Conservation (phyloP, 64 coral and sea anemone genomes). For the Astreopora myriophthalma region DNA sequence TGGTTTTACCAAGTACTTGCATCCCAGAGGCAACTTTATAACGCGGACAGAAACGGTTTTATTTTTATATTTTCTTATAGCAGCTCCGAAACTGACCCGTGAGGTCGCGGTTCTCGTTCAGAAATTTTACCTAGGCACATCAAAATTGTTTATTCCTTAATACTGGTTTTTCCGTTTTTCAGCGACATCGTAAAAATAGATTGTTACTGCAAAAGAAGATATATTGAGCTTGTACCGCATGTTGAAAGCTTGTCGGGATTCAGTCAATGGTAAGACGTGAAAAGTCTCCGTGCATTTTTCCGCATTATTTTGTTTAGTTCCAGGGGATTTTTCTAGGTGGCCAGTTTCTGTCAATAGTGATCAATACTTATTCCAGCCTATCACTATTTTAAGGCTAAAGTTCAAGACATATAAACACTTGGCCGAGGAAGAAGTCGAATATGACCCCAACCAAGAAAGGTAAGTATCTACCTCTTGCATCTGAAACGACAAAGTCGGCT, state of each 20-base stretch:
- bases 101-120: no score
- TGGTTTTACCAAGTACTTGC: no score
- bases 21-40: no score
- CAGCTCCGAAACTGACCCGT: no score
- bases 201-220: conserved; percentile 86
- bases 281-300: neutral
- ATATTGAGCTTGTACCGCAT: conserved; percentile 89
- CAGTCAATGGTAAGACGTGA: conserved; percentile 72
- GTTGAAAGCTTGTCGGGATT: conserved; percentile 86
- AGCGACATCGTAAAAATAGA: conserved; percentile 95
- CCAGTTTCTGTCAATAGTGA: no score
- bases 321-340: no score
- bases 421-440: conserved; percentile 69
- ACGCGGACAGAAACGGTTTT: neutral
- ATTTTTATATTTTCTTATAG: no score
- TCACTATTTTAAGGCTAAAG: conserved; percentile 72
- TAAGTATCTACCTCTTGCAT: neutral
- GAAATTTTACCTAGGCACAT: no score
- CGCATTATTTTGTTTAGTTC: neutral
- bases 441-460: conserved; percentile 75
- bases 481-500: no score
- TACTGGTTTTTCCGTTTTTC: neutral
- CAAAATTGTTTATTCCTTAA: neutral
- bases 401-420: conserved; percentile 78
- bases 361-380: no score